These are phyloP conservation scores for Ophiodon elongatus DNA, from an alignment of 2,113 vertebrate species.

Conservation along the genomic window DNA sequence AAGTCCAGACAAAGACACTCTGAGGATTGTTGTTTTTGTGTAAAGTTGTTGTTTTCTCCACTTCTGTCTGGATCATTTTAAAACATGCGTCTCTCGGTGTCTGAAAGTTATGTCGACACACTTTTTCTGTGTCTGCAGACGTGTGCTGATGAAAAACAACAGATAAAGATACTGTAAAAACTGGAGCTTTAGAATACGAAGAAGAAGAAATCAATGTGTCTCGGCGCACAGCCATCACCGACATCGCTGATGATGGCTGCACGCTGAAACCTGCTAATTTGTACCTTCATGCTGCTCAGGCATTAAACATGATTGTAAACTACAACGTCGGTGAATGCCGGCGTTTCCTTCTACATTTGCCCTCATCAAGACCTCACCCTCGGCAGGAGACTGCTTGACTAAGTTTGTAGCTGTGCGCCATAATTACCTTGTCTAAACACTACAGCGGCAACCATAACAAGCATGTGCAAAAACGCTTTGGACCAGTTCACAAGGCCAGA, in stretches of 20 bases:
- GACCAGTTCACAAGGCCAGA: constrained; percentile 63
- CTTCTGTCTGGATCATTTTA: constrained; percentile 40
- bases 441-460: constrained; percentile 51
- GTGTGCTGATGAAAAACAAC: constrained; percentile 16
- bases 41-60: constrained; percentile 32
- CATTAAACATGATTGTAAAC: constrained; percentile 47
- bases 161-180: not conserved
- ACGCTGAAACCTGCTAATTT: constrained; percentile 36
- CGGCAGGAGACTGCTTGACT: constrained; percentile 50
- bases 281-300: constrained; percentile 31
- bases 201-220: constrained; percentile 4
- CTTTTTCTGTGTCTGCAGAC: not conserved
- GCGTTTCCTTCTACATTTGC: constrained; percentile 10
- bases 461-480: constrained; percentile 62
- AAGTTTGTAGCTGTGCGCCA: constrained; percentile 49
- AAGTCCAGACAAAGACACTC: constrained; percentile 38
- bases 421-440: constrained; percentile 74
- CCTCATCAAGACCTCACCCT: constrained; percentile 41
- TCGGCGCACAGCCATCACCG: not conserved
- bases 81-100: constrained; percentile 14
- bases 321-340: constrained; percentile 22
- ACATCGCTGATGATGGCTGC: not conserved
- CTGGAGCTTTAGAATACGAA: not conserved
- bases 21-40: constrained; percentile 43
- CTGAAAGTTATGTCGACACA: constrained; percentile 21